Conservation (phyloP, 1,140 invertebrate species). For the Mizuhopecten yessoensis region DNA sequence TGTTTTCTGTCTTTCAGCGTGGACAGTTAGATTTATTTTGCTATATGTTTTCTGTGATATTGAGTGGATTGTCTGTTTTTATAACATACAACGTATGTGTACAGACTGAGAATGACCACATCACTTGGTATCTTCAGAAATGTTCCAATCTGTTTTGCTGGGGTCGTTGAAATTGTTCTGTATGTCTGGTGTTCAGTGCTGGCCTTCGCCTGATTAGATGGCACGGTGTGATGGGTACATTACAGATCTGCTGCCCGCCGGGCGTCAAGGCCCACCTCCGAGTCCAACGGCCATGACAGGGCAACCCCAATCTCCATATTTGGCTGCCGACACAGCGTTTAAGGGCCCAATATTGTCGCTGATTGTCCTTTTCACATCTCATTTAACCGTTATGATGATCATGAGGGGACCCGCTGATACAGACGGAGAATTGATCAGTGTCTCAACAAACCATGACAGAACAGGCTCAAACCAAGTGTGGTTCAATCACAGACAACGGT, state of each 20-base stretch:
- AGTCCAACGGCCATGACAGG: neutral
- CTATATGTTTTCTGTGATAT: too few species aligned
- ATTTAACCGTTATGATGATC: neutral
- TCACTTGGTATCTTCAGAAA: neutral
- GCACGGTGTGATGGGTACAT: neutral
- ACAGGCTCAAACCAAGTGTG: neutral
- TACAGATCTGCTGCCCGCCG: neutral
- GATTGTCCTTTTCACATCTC: neutral
- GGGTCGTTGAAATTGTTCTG: neutral
- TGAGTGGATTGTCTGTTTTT: neutral
- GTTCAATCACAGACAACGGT: neutral
- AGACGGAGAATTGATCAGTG: neutral
- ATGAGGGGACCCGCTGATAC: neutral
- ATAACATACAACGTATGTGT: too few species aligned
- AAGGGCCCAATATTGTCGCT: neutral
- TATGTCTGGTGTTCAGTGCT: neutral
- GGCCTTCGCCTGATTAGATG: neutral
- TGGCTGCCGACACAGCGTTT: neutral
- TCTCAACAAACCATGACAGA: neutral
- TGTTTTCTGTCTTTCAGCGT: too few species aligned
- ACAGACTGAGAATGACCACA: neutral
- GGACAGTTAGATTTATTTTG: too few species aligned
- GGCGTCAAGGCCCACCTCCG: neutral
- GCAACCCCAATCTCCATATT: conserved; percentile 22
- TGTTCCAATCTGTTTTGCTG: neutral